Evolutionary conservation across 2,113 vertebrate species (phyloP), one percentile per base, ranked within the genome.

Genomic region (Oxygymnocypris stewartii): DNA sequence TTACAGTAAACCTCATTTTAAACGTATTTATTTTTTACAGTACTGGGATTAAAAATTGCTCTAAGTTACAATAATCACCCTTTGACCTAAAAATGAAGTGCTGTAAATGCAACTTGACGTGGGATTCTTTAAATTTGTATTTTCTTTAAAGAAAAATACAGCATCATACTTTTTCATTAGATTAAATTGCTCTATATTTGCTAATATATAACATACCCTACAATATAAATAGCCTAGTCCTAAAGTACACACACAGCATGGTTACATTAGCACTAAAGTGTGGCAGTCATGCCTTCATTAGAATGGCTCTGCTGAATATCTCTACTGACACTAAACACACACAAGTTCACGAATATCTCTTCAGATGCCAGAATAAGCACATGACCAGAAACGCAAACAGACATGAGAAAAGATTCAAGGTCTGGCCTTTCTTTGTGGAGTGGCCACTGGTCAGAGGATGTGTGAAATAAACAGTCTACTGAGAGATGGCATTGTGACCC

Each of bases 401-500:
- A 83, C 84, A n/a, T 18, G 79, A 37, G 49, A 59, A 80, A 54
- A 59, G 20, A 84, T 18, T 71, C 23, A 57, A 54, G 69, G 78
- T 59, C 59, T 88, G 71, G 8, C 65, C 63, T 82, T 61, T 57
- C 65, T 78, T 18, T 71, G 71, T 69, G 37, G 25, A 31, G 12
- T 59, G n/a, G 65, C 25, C 4, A 3, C 71, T 82, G 35, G 59
- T 37, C 42, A 57, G 59, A 82, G 87, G 47, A 88, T 42, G 73
- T 78, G 79, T 59, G 59, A 84, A 84, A 71, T 88, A 88, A 88
- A 86, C 85, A 79, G 20, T 25, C 16, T 42, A 86, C 13, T 79
- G 75, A 49, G 61, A 69, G 65, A 79, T 71, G 28, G 42, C 63
- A 88, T 84, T 59, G 69, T 79, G 59, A 69, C 47, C 37, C 54